Percentiles rank a stretch among this genome's conserved stretches.
These are phyloP conservation scores for Premnoplex brunnescens DNA, from an alignment of 2,797 vertebrate genomes.

Conservation along the genomic window DNA sequence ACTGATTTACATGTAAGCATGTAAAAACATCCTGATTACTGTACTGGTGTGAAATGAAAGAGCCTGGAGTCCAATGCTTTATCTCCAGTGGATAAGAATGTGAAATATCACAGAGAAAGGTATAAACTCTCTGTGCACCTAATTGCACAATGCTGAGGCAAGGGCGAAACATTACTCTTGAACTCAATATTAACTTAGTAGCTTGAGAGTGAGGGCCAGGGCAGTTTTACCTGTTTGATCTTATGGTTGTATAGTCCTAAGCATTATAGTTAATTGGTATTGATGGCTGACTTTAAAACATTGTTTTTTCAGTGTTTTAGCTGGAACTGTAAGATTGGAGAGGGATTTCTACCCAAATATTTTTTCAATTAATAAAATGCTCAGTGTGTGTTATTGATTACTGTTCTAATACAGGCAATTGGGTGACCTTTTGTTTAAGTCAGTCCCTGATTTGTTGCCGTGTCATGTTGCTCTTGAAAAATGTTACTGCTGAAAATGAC, in stretches of 20 bases:
- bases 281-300: background rate
- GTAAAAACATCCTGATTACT: background rate
- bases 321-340: background rate
- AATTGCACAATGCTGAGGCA: background rate
- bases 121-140: background rate
- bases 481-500: background rate
- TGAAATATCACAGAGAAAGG: background rate
- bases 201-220: background rate
- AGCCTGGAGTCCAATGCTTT: rapidly evolving
- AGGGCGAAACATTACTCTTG: rapidly evolving
- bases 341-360: background rate
- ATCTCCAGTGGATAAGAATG: background rate
- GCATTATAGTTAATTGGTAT: background rate
- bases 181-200: background rate
- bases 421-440: background rate
- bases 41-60: background rate
- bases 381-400: rapidly evolving
- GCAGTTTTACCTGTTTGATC: background rate
- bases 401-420: background rate
- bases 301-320: background rate
- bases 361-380: background rate
- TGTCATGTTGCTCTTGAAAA: background rate
- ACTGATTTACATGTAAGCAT: background rate
- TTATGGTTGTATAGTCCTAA: background rate
- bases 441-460: background rate